A percentile compares a stretch with the other conserved stretches of the same genome.
phyloP scores from a whole-genome alignment of 2,113 vertebrate genomes.

The Eubucco bourcierii region DNA sequence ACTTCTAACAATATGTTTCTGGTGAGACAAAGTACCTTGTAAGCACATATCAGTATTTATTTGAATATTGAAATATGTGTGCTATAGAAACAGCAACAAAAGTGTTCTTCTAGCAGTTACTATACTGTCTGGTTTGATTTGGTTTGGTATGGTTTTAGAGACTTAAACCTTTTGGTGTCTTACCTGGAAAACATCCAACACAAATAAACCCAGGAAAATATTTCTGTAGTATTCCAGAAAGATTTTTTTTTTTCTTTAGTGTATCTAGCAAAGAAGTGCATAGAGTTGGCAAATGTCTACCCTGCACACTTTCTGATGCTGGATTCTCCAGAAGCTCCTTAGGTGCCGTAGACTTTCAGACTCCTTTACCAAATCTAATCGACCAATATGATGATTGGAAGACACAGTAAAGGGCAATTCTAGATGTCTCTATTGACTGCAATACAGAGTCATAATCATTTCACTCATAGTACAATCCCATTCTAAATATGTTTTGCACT shows the following conservation, averaged over 20 bases:
- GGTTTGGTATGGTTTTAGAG: neutral
- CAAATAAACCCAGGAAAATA: neutral
- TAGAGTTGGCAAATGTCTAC: neutral
- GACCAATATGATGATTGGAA: conserved; percentile 17
- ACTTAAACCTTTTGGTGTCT: neutral
- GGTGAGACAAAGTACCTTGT: neutral
- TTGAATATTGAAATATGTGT: neutral
- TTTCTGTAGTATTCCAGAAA: neutral
- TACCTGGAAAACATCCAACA: neutral
- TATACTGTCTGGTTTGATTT: neutral
- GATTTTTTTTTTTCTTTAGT: neutral
- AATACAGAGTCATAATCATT: conserved; percentile 19
- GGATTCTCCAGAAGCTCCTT: conserved; percentile 1
- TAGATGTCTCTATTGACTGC: conserved; percentile 25
- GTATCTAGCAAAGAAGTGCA: neutral
- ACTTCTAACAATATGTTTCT: neutral
- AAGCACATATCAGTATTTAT: neutral
- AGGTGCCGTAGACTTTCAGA: conserved; percentile 38
- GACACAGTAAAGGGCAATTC: conserved; percentile 26
- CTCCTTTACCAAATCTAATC: conserved; percentile 49
- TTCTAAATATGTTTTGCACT: conserved; percentile 41
- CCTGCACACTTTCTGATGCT: neutral
- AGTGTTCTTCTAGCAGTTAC: neutral
- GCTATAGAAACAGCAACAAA: neutral
- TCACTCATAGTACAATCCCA: conserved; percentile 8